phyloP scores from a whole-genome alignment of 2,888 invertebrate species.

The Syrphus vitripennis region DNA sequence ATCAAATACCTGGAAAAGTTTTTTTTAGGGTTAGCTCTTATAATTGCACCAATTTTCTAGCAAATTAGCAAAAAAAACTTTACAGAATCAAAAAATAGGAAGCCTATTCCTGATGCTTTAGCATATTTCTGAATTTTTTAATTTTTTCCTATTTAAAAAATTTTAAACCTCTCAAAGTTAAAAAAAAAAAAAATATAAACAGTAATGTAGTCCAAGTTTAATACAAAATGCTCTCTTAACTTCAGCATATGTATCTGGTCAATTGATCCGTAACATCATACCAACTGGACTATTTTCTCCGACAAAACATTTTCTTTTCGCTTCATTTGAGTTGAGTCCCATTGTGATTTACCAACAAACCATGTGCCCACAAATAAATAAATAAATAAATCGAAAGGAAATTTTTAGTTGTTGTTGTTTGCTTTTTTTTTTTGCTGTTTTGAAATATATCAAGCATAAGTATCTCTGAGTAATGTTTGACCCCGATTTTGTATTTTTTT shows the following conservation, averaged over 20 bases:
- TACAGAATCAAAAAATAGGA: too few species aligned
- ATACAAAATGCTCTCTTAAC: neutral
- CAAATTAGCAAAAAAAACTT: too few species aligned
- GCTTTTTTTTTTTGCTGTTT: conserved; percentile 22
- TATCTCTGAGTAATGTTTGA: conserved; percentile 48
- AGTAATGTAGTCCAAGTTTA: neutral
- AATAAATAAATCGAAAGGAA: conserved; percentile 36
- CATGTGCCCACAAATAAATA: neutral
- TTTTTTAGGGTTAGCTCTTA: too few species aligned
- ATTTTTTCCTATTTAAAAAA: neutral
- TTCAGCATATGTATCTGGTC: neutral
- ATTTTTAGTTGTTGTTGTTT: neutral
- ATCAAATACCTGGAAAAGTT: too few species aligned
- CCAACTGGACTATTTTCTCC: conserved; percentile 29
- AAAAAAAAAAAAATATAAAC: neutral
- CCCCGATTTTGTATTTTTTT: conserved; percentile 31
- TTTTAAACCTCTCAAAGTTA: neutral
- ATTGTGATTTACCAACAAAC: conserved; percentile 28
- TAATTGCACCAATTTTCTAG: too few species aligned
- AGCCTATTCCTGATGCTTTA: too few species aligned
- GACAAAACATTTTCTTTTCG: conserved; percentile 48
- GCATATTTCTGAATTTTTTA: too few species aligned
- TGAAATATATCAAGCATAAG: conserved; percentile 16
- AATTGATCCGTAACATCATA: conserved; percentile 46
- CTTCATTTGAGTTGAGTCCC: conserved; percentile 49